Evolutionary conservation across 2,113 vertebrate genomes (phyloP), one percentile per base, ranked within the genome.

Genomic region (Onychostruthus taczanowskii): DNA sequence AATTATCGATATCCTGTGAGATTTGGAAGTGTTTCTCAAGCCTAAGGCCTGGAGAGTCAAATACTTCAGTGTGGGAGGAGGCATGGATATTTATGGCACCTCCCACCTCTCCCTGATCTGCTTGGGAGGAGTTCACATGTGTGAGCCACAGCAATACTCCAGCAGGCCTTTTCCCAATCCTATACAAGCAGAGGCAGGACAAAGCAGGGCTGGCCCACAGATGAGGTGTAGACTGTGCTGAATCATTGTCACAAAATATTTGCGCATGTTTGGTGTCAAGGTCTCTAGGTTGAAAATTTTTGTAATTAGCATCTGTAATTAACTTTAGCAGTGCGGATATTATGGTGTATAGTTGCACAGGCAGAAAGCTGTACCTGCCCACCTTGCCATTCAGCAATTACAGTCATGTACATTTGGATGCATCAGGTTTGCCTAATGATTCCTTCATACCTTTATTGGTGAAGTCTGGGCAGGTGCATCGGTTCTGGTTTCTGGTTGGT

Each of bases 261-360:
- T 78, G 13, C 0, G 0, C 22, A 5, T 26, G 24, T 22, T 46
- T 62, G 28, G 8, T 76, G 12, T 46, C 18, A 53, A 26, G 13
- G 19, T 2, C 28, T 76, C 33, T 24, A 28, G 21, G 5, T 10
- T 64, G 53, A 46, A 80, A 74, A 11, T 13, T 63, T 64, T 85
- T 84, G 9, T 62, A 27, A n/a, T 37, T 39, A 68, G 13, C 7
- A 55, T 31, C 59, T 73, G 23, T 39, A 77, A 74, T 70, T 81
- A 23, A 59, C 55, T 77, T 84, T 30, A 89, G 5, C 11, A 39
- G 39, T 35, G 19, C 28, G 87, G 23, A 58, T 84, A 19, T 68
- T 74, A 35, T 27, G 44, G 31, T 8, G 11, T 47, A 13, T 7
- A 39, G 10, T 10, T 55, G 22, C 26, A 84, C 5, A 50, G 35